Base-by-base conservation (phyloP, 2,888 invertebrate genomes). In the Sipha maydis region DNA sequence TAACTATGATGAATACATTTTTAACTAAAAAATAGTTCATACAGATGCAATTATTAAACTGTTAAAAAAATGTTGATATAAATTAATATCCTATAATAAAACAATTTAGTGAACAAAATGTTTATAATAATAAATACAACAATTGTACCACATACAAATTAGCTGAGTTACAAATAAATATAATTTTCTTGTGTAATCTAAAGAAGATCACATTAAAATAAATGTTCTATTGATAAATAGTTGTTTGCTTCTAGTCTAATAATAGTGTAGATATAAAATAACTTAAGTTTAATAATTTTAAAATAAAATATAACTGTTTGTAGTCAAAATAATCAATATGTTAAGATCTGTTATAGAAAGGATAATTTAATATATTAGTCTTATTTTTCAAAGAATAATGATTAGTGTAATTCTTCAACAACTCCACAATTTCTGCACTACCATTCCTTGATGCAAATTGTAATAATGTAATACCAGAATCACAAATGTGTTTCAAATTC, bases 281-380 rank as follows among this genome's bases (percentile, higher is more conserved):
- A 88, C 61, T 75, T 75, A 88, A 38, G 19, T 25, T 48, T 41
- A 73, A 80, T 75, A 71, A 88, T 41, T 82, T 88, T 67, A 67
- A 80, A 85, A 77, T 85, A 31, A 85, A 77, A 85, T 85, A 69
- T 69, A 48, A 48, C 85, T 69, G n/a, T 85, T 67, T 85, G 41
- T 67, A 38, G 85, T 77, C 76, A 48, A 69, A 85, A 85, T 76
- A 84, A 76, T 83, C 2, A 75, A 75, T 41, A 67, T 84, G 28
- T 84, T 83, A 75, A 61, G 41, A 41, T 76, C 14, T 67, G 19
- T 54, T 34, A 69, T 34, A 14, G 3, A 69, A 54, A 67, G 21
- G 14, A 69, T 69, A 54, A 83, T 78, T 54, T 69, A 69, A 78
- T 19, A 77, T 48, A 41, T 77, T 77, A 77, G 17, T 69, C 31